phyloP scores from a whole-genome alignment of 1,140 invertebrate species.

The Gryon sp. region DNA sequence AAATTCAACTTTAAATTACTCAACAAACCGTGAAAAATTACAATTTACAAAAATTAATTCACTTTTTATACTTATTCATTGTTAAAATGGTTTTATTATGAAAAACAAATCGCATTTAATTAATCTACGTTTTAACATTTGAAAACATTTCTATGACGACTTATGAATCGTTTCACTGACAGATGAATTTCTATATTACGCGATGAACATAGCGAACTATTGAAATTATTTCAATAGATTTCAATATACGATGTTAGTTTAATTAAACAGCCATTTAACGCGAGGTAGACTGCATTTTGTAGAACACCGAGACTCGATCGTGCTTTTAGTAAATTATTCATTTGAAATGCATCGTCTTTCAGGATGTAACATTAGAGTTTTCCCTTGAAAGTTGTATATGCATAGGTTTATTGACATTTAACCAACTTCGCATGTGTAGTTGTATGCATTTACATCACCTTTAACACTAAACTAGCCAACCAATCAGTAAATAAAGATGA shows the following conservation, averaged over 20 bases:
- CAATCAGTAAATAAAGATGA: conserved; percentile 27
- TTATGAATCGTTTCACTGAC: neutral
- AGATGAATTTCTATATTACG: conserved; percentile 7
- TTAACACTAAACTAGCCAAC: conserved; percentile 39
- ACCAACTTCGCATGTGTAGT: conserved; percentile 18
- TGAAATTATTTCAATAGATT: conserved; percentile 15
- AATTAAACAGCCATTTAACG: conserved; percentile 30
- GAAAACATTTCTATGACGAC: too few relatives aligned
- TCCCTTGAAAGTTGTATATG: conserved; percentile 41
- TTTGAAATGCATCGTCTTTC: conserved; percentile 39
- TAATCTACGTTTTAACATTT: too few relatives aligned
- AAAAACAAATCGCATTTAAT: too few relatives aligned
- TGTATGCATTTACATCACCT: conserved; percentile 27
- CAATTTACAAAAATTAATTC: too few relatives aligned
- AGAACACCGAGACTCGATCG: conserved; percentile 31
- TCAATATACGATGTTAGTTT: conserved; percentile 17
- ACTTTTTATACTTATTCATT: too few relatives aligned
- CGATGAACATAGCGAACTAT: too few relatives aligned
- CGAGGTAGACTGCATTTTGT: conserved; percentile 17
- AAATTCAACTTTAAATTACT: too few relatives aligned
- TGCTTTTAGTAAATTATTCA: conserved; percentile 34
- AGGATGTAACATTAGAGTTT: conserved; percentile 48
- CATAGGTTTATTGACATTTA: conserved; percentile 51
- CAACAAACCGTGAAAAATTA: too few relatives aligned
- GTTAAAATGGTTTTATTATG: too few relatives aligned